Base-by-base conservation (phyloP, 2,113 vertebrate genomes). In the Porphyrio hochstetteri region DNA sequence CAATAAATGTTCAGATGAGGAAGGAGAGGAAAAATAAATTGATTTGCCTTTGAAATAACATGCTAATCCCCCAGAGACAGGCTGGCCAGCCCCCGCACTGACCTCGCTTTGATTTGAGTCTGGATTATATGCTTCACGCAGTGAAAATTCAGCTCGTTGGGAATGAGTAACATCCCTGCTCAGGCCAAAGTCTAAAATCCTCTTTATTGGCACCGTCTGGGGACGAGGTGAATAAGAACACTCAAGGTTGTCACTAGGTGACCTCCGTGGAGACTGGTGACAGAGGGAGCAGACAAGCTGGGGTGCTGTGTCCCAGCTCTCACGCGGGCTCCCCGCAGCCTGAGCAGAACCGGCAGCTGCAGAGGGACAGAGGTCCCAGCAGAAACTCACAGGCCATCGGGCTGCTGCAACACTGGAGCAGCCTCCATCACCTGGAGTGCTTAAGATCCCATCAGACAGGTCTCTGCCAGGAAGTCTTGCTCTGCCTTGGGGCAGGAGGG, bases 201-300 rank as follows among this genome's bases (percentile, higher is more conserved):
- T 95, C 93, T 94, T 88, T 88, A 93, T 88, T 80, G 68, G 90
- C 80, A 88, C 77, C 2, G 59, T 92, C 92, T 90, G 92, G 80
- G 92, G 82, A 94, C 31, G 2, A 79, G 13, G 12, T 56, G 88
- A 88, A 86, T 84, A 78, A 94, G 93, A 93, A 93, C 95, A 31
- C 85, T 95, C 87, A 92, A 95, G 94, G 96, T 94, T 94, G 96
- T 92, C 91, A 86, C 91, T 96, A 92, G 92, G 93, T 93, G 95
- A 86, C 92, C 55, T 92, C 84, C 91, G 89, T 82, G 72, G 76
- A 2, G 9, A 12, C 55, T 67, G 79, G 55, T 79, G 71, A 77
- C 52, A 75, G 81, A 82, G 75, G 89, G 81, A 82, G 52, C 4
- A 7, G 61, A 48, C 69, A 69, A 89, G 67, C 81, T 31, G 72